A percentile compares a stretch with the other conserved stretches of the same genome.
These are phyloP conservation scores for Drosophila prostipennis DNA, from an alignment of 2,888 invertebrate species.

Conservation along the genomic window DNA sequence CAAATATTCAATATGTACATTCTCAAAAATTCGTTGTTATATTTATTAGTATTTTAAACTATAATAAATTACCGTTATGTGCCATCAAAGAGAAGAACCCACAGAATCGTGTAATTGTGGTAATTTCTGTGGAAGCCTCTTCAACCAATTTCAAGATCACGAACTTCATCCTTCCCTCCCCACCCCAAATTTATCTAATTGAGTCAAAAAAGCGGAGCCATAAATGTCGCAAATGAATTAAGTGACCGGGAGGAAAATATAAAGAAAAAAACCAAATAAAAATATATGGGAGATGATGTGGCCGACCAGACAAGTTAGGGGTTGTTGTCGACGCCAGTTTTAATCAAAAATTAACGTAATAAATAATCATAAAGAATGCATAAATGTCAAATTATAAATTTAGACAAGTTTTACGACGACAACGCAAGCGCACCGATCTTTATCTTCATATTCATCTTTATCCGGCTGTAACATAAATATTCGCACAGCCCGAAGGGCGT, in stretches of 20 bases:
- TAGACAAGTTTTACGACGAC: conserved; percentile 39
- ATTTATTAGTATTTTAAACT: not conserved
- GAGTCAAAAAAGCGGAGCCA: conserved; percentile 15
- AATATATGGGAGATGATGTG: not conserved
- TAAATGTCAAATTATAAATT: conserved; percentile 70
- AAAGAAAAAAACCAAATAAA: not conserved
- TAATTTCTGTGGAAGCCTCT: conserved; percentile 2
- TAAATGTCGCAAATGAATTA: conserved; percentile 47
- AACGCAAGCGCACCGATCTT: conserved; percentile 17
- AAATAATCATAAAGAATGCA: conserved; percentile 68
- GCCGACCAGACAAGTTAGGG: not conserved
- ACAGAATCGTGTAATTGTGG: conserved; percentile 3
- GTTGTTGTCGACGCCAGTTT: conserved; percentile 46
- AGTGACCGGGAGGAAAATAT: conserved; percentile 11
- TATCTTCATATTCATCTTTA: conserved; percentile 11
- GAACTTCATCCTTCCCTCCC: conserved; percentile 10
- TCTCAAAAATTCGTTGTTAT: not conserved
- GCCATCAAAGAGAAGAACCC: not conserved
- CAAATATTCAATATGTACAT: too few species aligned
- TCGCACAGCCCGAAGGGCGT: conserved; percentile 13
- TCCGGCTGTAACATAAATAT: conserved; percentile 15
- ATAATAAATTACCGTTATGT: not conserved
- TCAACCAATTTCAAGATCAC: conserved; percentile 41
- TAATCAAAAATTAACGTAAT: conserved; percentile 67
- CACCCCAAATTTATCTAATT: conserved; percentile 19